Percentiles rank a stretch among this genome's conserved stretches.
Evolutionary conservation across 2,797 vertebrate genomes (phyloP).

Genomic region (Kryptopterus vitreolus): DNA sequence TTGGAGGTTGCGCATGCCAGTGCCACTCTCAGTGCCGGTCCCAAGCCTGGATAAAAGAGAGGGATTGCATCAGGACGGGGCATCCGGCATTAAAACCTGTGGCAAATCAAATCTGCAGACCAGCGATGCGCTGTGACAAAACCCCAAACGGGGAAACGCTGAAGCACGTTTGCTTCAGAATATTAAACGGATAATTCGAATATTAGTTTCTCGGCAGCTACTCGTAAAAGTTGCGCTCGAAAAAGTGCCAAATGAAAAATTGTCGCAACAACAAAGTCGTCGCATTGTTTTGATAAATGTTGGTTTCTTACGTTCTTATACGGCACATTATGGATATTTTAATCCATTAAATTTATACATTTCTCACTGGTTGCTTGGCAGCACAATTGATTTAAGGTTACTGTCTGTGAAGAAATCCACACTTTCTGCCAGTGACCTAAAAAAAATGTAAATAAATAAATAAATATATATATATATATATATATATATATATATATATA

Average conservation of each 20-base stretch:
- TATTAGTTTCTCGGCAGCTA: not conserved
- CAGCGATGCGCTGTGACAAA: no score
- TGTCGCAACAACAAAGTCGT: no score
- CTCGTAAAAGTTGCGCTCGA: not conserved
- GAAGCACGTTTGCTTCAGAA: not conserved
- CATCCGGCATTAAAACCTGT: no score
- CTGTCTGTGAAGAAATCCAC: not conserved
- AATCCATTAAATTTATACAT: not conserved
- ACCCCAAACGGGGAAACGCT: no score
- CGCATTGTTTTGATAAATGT: not conserved
- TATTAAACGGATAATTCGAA: not conserved
- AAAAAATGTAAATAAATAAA: not conserved
- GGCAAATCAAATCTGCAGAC: no score
- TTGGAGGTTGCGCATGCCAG: no score
- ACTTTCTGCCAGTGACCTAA: not conserved
- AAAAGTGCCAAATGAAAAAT: not conserved
- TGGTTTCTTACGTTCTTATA: not conserved
- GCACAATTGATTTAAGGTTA: not conserved
- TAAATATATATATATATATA: no score
- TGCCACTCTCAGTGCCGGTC: no score
- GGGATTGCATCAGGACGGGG: no score
- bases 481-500: no score
- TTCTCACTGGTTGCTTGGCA: not conserved
- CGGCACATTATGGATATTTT: not conserved
- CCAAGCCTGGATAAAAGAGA: no score